Evolutionary conservation across 2,797 vertebrate species (phyloP).

Genomic region (Uromys caudimaculatus): DNA sequence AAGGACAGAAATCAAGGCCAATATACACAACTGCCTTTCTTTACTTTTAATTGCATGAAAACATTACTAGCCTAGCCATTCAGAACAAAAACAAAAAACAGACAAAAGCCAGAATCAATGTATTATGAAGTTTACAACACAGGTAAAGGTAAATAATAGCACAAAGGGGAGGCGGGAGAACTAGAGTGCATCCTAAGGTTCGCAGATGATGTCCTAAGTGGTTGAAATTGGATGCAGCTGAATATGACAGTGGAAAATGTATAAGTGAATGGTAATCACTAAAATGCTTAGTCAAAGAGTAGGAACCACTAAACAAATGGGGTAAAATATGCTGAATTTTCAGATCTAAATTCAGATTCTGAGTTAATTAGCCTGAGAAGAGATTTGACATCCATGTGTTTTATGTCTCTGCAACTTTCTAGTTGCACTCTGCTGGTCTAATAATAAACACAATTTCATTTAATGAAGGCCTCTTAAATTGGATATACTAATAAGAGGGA

Average conservation of each 20-base stretch:
- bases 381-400: neutral
- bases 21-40: neutral
- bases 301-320: neutral
- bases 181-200: neutral
- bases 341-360: neutral
- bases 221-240: neutral
- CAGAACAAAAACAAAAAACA: neutral
- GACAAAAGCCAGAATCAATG: neutral
- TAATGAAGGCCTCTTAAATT: neutral
- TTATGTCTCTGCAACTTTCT: neutral
- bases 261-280: neutral
- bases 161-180: neutral
- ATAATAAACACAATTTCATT: neutral
- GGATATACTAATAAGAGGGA: neutral
- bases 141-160: neutral
- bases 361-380: neutral
- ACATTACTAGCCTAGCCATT: neutral
- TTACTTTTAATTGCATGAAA: constrained; percentile 19
- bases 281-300: neutral
- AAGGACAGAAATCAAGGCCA: neutral
- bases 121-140: neutral
- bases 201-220: neutral
- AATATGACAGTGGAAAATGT: neutral
- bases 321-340: neutral
- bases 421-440: neutral